Evolutionary conservation across 1,140 invertebrate species (phyloP), one percentile per base, ranked within the genome.

Genomic region (Ridgeia piscesae): DNA sequence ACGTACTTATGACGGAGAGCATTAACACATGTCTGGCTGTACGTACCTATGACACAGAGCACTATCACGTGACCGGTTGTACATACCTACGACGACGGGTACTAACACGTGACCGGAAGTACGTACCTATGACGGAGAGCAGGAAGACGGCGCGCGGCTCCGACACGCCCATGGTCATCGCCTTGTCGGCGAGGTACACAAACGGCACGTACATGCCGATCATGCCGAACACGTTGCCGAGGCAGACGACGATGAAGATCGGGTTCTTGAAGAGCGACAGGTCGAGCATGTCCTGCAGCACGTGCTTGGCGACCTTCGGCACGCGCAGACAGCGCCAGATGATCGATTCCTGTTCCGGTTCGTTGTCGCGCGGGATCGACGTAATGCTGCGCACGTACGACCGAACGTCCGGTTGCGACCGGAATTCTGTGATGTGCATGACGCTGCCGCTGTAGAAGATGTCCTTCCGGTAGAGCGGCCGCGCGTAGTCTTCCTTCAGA

Each of bases 371-470:
- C 1, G 95, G 95, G 91, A 96, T 95, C n/a, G 94, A 94, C 34
- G 95, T 95, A 34, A 95, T 95, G 93, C 95, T 95, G 8, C 95
- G 94, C 34, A 95, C 94, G 93, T 95, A 96, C 91, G 94, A 95
- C 27, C 93, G 97, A n/a, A 99, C 96, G 14, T 98, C 98, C 94
- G 98, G 98, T 95, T 99, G 98, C 95, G 98, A 98, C 31, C 94
- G 93, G 96, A 98, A 99, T 96, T 99, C 98, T 0, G 98, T 98
- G 91, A 99, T 96, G 96, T 99, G 98, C 42, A 98, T 96, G 11
- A 99, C 97, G 35, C 98, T 99, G 35, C 99, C 99, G 27, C 98
- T 98, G 96, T 99, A 99, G 96, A 99, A 99, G 94, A 99, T 99
- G 96, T 99, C 99, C 96, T 99, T 99, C 89, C 98, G 97, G 9